Conservation (phyloP, 2,113 vertebrate genomes). For the Crotophaga sulcirostris region DNA sequence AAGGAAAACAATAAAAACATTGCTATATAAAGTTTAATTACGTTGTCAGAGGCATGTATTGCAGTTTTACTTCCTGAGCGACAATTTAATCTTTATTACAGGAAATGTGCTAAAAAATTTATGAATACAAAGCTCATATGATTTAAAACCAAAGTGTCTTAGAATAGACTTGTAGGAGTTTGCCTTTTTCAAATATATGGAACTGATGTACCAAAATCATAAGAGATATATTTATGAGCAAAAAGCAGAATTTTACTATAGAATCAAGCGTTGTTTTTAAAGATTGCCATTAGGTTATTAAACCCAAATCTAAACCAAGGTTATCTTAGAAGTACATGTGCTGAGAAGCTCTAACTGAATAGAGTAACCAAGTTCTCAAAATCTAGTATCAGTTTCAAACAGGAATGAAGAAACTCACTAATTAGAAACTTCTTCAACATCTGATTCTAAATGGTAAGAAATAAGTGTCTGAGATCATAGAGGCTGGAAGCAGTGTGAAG, state of each 20-base stretch:
- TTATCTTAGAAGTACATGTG: background rate
- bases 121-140: background rate
- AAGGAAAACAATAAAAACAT: slow-evolving; percentile 53
- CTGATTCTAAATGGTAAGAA: background rate
- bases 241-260: background rate
- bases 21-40: slow-evolving; percentile 53
- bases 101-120: background rate
- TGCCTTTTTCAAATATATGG: background rate
- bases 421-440: background rate
- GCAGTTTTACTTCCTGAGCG: slow-evolving; percentile 7
- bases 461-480: background rate
- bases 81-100: slow-evolving; percentile 52
- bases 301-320: background rate
- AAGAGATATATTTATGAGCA: background rate
- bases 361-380: background rate
- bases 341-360: background rate
- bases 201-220: background rate
- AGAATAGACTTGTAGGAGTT: background rate
- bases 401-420: background rate
- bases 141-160: background rate
- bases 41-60: background rate
- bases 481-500: background rate
- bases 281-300: background rate
- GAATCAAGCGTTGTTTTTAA: background rate
- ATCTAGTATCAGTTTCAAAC: background rate